These are phyloP conservation scores for Poeciliopsis occidentalis DNA, from an alignment of 2,113 vertebrate genomes.

Conservation along the genomic window DNA sequence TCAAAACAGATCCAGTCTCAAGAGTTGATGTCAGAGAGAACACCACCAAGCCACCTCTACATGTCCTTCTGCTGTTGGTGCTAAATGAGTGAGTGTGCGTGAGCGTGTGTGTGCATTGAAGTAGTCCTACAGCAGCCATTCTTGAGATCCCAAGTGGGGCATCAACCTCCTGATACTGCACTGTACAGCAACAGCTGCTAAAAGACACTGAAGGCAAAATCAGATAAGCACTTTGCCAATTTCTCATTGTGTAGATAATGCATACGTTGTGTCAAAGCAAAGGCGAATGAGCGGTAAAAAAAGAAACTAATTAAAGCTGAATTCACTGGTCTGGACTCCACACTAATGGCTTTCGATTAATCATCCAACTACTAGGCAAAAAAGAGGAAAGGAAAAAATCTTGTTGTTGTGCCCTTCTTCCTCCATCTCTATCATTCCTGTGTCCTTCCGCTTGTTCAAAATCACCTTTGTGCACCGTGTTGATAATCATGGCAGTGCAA, in stretches of 20 bases:
- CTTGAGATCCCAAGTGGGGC: slow-evolving; percentile 53
- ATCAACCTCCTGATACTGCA: slow-evolving; percentile 46
- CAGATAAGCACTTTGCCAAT: slow-evolving; percentile 72
- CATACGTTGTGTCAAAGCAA: slow-evolving; percentile 47
- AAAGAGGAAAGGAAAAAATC: slow-evolving; percentile 38
- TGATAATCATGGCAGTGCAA: not conserved
- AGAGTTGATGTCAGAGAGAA: slow-evolving; percentile 44
- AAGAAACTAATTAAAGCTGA: slow-evolving; percentile 77
- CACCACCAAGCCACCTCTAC: slow-evolving; percentile 57
- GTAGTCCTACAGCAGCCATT: slow-evolving; percentile 36
- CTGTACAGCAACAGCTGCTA: slow-evolving; percentile 56
- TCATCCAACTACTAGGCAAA: slow-evolving; percentile 63
- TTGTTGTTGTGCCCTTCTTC: slow-evolving; percentile 29
- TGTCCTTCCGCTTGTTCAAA: slow-evolving; percentile 35
- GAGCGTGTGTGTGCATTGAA: slow-evolving; percentile 43
- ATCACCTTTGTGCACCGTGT: slow-evolving; percentile 28
- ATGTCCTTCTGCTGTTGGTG: slow-evolving; percentile 66
- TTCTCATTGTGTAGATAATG: slow-evolving; percentile 66
- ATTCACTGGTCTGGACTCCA: slow-evolving; percentile 62
- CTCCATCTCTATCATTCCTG: slow-evolving; percentile 27
- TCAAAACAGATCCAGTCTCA: slow-evolving; percentile 59
- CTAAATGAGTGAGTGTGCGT: slow-evolving; percentile 42
- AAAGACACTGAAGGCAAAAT: slow-evolving; percentile 53
- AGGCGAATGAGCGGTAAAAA: slow-evolving; percentile 53
- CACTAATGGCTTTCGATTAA: slow-evolving; percentile 79